phyloP scores from a whole-genome alignment of 2,113 vertebrate species.

The Brachypodius melanocephalos region DNA sequence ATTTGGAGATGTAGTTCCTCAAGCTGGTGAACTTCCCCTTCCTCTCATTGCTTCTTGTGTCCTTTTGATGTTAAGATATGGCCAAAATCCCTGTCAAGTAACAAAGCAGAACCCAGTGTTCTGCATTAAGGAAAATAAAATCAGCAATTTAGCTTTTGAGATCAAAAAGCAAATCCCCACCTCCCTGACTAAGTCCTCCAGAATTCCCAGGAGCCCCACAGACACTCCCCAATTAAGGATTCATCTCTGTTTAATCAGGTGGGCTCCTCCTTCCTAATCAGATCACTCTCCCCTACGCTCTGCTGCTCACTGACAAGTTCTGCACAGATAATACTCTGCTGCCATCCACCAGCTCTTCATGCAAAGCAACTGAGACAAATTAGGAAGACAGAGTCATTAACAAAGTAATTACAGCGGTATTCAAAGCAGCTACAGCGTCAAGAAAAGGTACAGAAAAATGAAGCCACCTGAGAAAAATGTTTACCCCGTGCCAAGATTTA shows the following conservation, averaged over 20 bases:
- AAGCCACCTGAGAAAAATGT: not conserved
- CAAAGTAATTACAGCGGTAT: not conserved
- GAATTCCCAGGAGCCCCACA: not conserved
- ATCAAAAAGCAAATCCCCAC: not conserved
- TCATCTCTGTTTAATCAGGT: not conserved
- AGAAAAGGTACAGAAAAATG: not conserved
- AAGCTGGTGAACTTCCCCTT: not conserved
- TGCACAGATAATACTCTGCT: not conserved
- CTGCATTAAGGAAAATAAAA: not conserved
- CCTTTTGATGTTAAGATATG: not conserved
- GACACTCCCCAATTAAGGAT: not conserved
- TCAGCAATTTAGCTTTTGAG: not conserved
- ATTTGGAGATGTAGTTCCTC: not conserved
- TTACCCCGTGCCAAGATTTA: not conserved
- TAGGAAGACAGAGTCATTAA: not conserved
- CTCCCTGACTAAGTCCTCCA: not conserved
- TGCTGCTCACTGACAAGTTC: not conserved
- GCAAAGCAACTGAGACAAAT: not conserved
- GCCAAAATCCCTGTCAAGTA: not conserved
- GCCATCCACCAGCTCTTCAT: not conserved
- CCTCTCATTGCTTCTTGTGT: not conserved
- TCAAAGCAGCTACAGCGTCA: not conserved
- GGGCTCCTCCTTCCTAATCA: not conserved
- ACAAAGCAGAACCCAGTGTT: not conserved
- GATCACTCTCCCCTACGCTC: not conserved